These are phyloP conservation scores for Stegodyphus mimosarum DNA, from an alignment of 1,140 invertebrate species.

Conservation along the genomic window DNA sequence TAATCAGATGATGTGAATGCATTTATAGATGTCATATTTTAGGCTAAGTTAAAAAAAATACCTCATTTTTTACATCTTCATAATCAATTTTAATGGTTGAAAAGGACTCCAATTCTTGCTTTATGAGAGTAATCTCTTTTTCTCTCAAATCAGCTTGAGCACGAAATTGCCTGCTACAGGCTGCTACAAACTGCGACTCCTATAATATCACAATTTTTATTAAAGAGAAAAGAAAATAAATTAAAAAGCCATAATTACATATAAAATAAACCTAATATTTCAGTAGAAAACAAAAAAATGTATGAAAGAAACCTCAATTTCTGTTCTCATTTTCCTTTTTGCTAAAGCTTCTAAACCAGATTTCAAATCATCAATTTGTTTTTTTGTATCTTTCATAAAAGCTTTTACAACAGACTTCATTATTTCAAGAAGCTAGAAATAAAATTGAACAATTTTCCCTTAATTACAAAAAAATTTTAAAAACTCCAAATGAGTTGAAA, in stretches of 20 bases:
- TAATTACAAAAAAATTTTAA: background rate
- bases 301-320: constrained; percentile 5
- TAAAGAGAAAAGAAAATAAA: too few relatives aligned
- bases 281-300: background rate
- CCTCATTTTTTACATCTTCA: background rate
- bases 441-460: background rate
- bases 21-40: too few relatives aligned
- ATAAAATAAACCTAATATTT: background rate
- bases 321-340: constrained; percentile 30
- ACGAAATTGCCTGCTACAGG: background rate
- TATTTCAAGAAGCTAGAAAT: background rate
- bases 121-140: constrained; percentile 10
- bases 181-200: constrained; percentile 12
- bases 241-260: background rate
- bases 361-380: background rate
- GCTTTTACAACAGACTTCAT: background rate
- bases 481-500: background rate
- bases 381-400: background rate
- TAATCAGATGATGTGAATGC: too few relatives aligned
- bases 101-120: background rate
- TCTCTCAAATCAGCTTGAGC: constrained; percentile 1
- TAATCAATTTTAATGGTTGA: background rate
- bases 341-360: background rate
- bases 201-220: background rate
- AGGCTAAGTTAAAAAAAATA: background rate